These are phyloP conservation scores for Heliconius erato DNA, from an alignment of 2,888 invertebrate species.

Conservation along the genomic window DNA sequence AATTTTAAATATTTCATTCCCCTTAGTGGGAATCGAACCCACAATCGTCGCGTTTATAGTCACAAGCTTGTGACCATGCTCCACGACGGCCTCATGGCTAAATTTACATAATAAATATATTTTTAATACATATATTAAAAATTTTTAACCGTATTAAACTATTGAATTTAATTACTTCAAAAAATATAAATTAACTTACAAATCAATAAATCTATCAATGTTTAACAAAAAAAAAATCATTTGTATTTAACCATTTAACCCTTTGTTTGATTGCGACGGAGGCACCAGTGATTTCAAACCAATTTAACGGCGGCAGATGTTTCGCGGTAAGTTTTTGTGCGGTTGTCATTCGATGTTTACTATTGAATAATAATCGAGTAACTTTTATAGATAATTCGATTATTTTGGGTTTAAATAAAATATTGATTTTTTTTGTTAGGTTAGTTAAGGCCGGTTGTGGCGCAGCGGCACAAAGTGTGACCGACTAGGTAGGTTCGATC, in stretches of 20 bases:
- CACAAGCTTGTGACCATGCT: too few species aligned
- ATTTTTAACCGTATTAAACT: too few species aligned
- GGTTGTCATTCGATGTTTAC: slow-evolving; percentile 7
- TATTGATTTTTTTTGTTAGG: background rate
- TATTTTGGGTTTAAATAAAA: background rate
- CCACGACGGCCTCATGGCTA: too few species aligned
- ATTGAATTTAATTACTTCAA: too few species aligned
- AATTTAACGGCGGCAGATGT: slow-evolving; percentile 45
- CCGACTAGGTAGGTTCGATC: too few species aligned
- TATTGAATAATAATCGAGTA: slow-evolving; percentile 27
- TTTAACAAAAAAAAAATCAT: background rate
- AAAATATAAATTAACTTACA: background rate
- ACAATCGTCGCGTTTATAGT: too few species aligned
- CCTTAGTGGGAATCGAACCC: too few species aligned
- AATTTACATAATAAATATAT: too few species aligned
- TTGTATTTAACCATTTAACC: background rate
- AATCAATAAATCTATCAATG: background rate
- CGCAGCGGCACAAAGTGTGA: too few species aligned
- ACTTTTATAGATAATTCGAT: background rate
- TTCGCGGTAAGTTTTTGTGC: slow-evolving; percentile 33
- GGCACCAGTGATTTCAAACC: slow-evolving; percentile 41
- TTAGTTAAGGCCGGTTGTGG: too few species aligned
- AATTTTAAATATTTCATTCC: too few species aligned
- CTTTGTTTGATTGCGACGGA: slow-evolving; percentile 46
- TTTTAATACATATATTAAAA: too few species aligned